Evolutionary conservation across 2,113 vertebrate genomes (phyloP).

Genomic region (Tichodroma muraria): DNA sequence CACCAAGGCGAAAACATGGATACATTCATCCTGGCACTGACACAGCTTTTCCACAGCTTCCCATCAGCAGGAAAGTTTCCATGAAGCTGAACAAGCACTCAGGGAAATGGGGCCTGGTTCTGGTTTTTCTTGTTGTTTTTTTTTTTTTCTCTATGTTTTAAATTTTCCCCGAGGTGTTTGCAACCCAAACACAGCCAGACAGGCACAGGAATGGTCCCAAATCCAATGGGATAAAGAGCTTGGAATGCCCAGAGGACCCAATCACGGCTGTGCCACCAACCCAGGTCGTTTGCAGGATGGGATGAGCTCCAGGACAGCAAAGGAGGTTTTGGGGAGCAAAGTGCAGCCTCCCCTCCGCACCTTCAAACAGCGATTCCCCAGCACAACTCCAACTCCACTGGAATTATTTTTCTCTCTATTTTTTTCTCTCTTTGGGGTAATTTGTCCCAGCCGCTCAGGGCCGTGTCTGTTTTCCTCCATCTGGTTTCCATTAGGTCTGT

Average conservation of each 20-base stretch:
- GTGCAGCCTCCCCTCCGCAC: not conserved
- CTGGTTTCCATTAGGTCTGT: conserved; percentile 82
- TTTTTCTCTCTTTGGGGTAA: conserved; percentile 70
- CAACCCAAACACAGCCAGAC: not conserved
- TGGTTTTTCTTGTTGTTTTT: not conserved
- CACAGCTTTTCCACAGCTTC: not conserved
- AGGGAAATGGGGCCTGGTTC: not conserved
- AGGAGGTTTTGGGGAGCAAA: not conserved
- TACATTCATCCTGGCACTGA: not conserved
- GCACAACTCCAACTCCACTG: conserved; percentile 55
- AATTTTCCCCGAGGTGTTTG: not conserved
- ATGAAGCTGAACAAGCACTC: not conserved
- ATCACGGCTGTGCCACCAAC: not conserved
- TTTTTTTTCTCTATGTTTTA: not conserved
- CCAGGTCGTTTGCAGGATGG: not conserved
- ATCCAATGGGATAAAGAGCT: not conserved
- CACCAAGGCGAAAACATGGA: not conserved
- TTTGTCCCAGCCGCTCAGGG: conserved; percentile 84
- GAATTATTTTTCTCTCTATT: conserved; percentile 73
- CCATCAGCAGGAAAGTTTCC: not conserved
- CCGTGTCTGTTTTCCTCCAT: conserved; percentile 84
- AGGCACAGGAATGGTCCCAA: not conserved
- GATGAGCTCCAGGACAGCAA: rapidly evolving
- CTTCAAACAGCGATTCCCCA: conserved; percentile 11
- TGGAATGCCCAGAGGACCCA: not conserved